Evolutionary conservation across 2,113 vertebrate genomes (phyloP).

Genomic region (Podocnemis expansa): DNA sequence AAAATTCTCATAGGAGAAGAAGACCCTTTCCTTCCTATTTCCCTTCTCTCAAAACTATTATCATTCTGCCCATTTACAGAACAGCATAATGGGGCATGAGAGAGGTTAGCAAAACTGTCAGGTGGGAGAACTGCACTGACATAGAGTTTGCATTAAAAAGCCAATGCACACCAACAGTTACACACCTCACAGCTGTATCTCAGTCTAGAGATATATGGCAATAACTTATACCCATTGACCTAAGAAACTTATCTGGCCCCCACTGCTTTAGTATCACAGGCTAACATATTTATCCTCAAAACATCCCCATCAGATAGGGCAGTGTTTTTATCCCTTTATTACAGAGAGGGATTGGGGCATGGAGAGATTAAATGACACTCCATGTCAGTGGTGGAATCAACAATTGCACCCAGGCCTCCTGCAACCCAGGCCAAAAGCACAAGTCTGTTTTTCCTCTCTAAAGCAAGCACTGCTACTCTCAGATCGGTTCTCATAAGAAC

Average conservation of each 20-base stretch:
- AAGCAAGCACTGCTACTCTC: neutral
- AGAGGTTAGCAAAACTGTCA: constrained; percentile 14
- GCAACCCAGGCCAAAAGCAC: neutral
- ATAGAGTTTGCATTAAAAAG: neutral
- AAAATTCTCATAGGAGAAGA: neutral
- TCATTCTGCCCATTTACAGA: constrained; percentile 16
- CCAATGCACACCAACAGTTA: neutral
- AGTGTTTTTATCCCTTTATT: neutral
- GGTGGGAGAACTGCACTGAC: neutral
- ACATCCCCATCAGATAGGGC: neutral
- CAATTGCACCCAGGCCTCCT: neutral
- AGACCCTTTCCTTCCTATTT: neutral
- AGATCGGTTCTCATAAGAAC: neutral
- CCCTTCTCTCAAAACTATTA: neutral
- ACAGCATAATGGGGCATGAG: neutral
- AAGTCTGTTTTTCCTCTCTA: neutral
- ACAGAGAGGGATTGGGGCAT: neutral
- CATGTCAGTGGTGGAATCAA: neutral
- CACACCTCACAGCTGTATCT: neutral
- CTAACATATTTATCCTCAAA: neutral
- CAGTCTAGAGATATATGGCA: neutral
- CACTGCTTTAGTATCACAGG: neutral
- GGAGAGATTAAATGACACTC: neutral
- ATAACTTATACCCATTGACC: neutral
- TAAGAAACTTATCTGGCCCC: fast-evolving